phyloP scores from a whole-genome alignment of 2,888 invertebrate species.

The Drosophila koepferae region DNA sequence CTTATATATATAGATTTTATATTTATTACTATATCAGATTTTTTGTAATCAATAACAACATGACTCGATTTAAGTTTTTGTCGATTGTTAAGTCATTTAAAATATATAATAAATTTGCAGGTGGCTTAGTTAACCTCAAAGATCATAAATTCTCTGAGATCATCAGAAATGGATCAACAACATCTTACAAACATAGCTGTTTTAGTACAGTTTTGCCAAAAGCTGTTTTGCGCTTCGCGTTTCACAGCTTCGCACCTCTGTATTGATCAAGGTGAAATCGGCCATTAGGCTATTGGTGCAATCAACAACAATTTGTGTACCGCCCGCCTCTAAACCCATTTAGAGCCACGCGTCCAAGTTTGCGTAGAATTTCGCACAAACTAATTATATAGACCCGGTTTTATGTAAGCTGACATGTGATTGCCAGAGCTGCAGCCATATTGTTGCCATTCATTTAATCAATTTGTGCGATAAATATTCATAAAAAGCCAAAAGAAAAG shows the following conservation, averaged over 20 bases:
- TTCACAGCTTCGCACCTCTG: slow-evolving; percentile 27
- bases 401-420: slow-evolving; percentile 58
- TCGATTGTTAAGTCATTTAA: background rate
- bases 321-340: slow-evolving; percentile 29
- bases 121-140: background rate
- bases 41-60: no score
- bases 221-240: slow-evolving; percentile 2
- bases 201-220: slow-evolving; percentile 49
- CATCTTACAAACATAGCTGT: background rate
- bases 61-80: background rate
- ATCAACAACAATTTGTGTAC: slow-evolving; percentile 11
- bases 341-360: slow-evolving; percentile 63
- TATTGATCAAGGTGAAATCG: slow-evolving; percentile 54
- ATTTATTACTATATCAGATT: no score
- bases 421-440: slow-evolving; percentile 32
- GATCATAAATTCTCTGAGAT: slow-evolving; percentile 2
- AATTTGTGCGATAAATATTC: slow-evolving; percentile 65
- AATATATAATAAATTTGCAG: background rate
- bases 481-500: slow-evolving; percentile 53
- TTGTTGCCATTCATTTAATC: slow-evolving; percentile 47
- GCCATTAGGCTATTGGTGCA: slow-evolving; percentile 45
- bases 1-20: background rate
- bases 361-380: slow-evolving; percentile 56
- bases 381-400: slow-evolving; percentile 45
- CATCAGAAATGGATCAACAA: background rate